Conservation (phyloP, 2,113 vertebrate species). For the Ploceus nigricollis region DNA sequence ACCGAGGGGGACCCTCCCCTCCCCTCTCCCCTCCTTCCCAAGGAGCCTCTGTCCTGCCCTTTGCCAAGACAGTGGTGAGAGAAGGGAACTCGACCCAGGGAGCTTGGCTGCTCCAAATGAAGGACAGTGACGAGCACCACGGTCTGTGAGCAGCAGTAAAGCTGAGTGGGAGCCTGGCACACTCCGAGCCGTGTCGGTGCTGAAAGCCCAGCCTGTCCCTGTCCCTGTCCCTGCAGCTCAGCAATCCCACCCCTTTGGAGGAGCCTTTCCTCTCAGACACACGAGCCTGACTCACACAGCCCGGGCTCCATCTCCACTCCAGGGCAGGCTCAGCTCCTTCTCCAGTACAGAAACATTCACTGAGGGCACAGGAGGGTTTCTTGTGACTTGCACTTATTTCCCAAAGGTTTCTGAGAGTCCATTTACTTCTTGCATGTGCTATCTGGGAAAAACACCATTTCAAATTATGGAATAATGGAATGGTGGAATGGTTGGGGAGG, state of each 20-base stretch:
- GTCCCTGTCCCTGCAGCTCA: not conserved
- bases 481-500: not conserved
- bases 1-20: not conserved
- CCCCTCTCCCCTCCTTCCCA: not conserved
- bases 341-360: accelerated
- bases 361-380: not conserved
- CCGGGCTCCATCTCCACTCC: accelerated
- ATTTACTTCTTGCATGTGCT: not conserved
- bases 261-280: accelerated
- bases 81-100: not conserved
- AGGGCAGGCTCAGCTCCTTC: not conserved
- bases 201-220: not conserved
- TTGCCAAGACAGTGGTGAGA: not conserved
- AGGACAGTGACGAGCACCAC: not conserved
- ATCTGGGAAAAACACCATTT: accelerated
- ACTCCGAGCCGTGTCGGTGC: accelerated
- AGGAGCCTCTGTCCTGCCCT: not conserved
- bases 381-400: accelerated
- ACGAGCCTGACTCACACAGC: not conserved
- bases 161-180: accelerated
- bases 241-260: accelerated
- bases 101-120: not conserved
- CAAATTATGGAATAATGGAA: not conserved
- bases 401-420: not conserved
- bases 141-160: not conserved